Evolutionary conservation across 1,140 invertebrate species (phyloP), one percentile per base, ranked within the genome.

Genomic region (Cydia amplana): DNA sequence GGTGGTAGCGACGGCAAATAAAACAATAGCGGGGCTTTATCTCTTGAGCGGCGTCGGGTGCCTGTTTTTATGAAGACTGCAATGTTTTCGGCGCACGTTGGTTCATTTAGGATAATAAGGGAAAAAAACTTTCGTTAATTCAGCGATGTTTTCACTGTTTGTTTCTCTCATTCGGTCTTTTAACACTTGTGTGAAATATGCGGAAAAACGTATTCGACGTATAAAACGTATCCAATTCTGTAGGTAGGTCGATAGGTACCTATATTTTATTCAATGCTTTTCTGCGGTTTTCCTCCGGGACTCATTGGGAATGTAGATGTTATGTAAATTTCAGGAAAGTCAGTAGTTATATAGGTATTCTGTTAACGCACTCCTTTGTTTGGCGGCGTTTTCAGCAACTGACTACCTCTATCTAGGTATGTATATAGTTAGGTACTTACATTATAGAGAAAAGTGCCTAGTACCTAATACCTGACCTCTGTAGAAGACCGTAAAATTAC

Each of bases 21-120:
- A 36, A 70, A 70, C 65, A 70, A 70, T 70, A 43, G 28, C 65
- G 16, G 16, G 65, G n/a, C 65, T 70, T 70, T 23, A 70, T 70
- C 65, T 70, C 65, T 36, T 18, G 65, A 36, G 28, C 28, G 64
- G 2, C 32, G 32, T 2, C 28, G 36, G 28, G 16, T 32, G n/a
- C 28, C 28, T 70, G 65, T 70, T 70, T 70, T 70, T 70, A n/a
- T 70, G 32, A n/a, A 60, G 20, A 23, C 55, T 60, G 55, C 55
- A 60, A 60, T 60, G 55, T 60, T 60, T 60, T 60, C 55, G 55
- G n/a, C 18, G 55, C 55, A 60, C 55, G 55, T 60, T 60, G 55
- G 18, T 60, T 60, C 55, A 60, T 60, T 60, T 60, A 60, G 55
- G 55, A 20, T n/a, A 60, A 23, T 23, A 60, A 20, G 55, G 55